phyloP scores from a whole-genome alignment of 1,140 invertebrate species.

The Diuraphis noxia region DNA sequence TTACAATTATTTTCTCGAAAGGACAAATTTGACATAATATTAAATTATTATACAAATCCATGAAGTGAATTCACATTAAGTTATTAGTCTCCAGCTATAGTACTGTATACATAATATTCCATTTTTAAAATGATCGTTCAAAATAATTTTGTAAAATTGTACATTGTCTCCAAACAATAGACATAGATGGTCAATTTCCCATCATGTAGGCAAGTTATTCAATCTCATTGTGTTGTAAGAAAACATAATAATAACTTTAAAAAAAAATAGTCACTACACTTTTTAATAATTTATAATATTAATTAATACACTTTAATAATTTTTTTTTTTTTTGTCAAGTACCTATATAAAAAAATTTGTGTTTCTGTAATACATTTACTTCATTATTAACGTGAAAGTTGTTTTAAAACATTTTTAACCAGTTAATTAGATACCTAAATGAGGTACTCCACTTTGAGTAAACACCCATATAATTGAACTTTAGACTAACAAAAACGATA shows the following conservation, averaged over 20 bases:
- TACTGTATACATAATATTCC: background rate
- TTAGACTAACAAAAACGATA: background rate
- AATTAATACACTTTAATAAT: too few species aligned
- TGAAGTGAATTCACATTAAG: background rate
- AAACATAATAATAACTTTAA: background rate
- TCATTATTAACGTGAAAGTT: background rate
- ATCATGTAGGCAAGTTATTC: background rate
- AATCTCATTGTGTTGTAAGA: background rate
- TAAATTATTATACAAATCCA: background rate
- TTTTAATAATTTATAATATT: too few species aligned
- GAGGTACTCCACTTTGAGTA: background rate
- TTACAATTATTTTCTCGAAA: background rate
- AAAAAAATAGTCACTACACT: background rate
- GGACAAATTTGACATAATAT: background rate
- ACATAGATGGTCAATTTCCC: background rate
- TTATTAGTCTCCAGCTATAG: background rate
- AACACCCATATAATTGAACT: background rate
- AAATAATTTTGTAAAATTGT: background rate
- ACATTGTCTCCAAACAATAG: background rate
- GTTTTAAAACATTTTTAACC: background rate
- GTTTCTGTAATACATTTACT: background rate
- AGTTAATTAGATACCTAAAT: background rate
- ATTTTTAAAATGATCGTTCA: background rate
- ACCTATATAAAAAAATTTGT: background rate
- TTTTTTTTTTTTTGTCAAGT: too few species aligned